These are phyloP conservation scores for Festucalex cinctus DNA, from an alignment of 2,113 vertebrate genomes.

Conservation along the genomic window DNA sequence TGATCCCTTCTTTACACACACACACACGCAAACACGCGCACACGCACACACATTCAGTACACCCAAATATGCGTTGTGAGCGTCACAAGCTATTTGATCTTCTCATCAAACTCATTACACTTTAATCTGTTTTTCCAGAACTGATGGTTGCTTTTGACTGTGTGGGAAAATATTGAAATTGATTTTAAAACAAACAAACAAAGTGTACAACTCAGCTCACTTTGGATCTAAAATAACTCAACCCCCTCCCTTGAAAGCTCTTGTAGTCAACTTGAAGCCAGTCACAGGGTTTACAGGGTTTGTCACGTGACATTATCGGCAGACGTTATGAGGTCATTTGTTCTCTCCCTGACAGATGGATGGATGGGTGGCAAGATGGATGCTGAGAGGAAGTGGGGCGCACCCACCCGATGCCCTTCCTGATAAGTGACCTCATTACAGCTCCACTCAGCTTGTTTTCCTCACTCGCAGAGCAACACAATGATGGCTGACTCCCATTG, in stretches of 20 bases:
- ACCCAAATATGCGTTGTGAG: background rate
- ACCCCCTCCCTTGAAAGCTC: conserved; percentile 4
- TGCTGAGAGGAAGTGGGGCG: conserved; percentile 46
- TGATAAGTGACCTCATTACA: conserved; percentile 61
- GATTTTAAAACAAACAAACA: background rate
- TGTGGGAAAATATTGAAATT: background rate
- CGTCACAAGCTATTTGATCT: conserved; percentile 6
- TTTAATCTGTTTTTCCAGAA: background rate
- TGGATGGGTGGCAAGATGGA: conserved; percentile 31
- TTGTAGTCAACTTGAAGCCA: conserved; percentile 18
- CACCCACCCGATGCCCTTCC: conserved; percentile 45
- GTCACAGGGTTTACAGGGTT: conserved; percentile 36
- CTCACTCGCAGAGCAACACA: conserved; percentile 25
- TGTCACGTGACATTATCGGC: conserved; percentile 36
- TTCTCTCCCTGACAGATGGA: conserved; percentile 42
- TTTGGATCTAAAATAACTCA: background rate
- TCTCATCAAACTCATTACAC: conserved; percentile 11
- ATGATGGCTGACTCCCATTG: conserved; percentile 20
- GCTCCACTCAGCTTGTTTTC: conserved; percentile 3
- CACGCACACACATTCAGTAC: no score
- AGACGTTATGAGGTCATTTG: conserved; percentile 32
- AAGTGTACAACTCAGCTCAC: background rate
- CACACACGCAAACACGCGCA: no score
- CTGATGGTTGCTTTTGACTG: conserved; percentile 3
- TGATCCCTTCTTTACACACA: no score